Percentiles rank a stretch among this genome's conserved stretches.
Conservation (phyloP, 2,797 vertebrate species). For the Hyperoplus lanceolatus region DNA sequence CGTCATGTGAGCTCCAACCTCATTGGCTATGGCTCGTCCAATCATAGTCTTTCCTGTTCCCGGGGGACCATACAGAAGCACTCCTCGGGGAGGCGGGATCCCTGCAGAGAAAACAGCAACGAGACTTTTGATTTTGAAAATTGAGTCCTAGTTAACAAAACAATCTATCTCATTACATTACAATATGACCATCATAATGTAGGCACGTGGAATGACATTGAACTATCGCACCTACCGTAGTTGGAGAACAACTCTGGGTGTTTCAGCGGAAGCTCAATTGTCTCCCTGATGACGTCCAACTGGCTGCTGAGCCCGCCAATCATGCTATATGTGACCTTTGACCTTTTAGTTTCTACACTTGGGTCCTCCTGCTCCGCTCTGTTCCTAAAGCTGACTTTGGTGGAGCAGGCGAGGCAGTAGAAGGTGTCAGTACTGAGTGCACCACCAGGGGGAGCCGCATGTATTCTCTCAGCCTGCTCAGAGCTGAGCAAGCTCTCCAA, state of each 20-base stretch:
- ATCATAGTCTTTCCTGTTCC: slow-evolving; percentile 98
- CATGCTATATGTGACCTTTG: slow-evolving; percentile 91
- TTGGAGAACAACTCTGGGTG: slow-evolving; percentile 91
- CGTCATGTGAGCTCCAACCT: slow-evolving; percentile 91
- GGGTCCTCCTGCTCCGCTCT: slow-evolving; percentile 32
- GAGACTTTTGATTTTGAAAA: not conserved
- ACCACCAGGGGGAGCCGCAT: slow-evolving; percentile 67
- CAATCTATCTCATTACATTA: not conserved
- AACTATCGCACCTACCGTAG: slow-evolving; percentile 84
- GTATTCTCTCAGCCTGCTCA: slow-evolving; percentile 25
- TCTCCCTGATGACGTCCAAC: slow-evolving; percentile 91
- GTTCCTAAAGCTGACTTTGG: slow-evolving; percentile 83
- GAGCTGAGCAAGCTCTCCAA: slow-evolving; percentile 32
- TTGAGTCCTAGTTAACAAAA: not conserved
- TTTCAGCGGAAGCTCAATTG: slow-evolving; percentile 94
- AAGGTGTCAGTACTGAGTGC: slow-evolving; percentile 84
- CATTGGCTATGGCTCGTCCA: slow-evolving; percentile 93
- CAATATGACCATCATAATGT: not conserved
- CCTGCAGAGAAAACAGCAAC: slow-evolving; percentile 78
- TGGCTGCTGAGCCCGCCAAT: slow-evolving; percentile 93
- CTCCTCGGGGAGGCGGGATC: slow-evolving; percentile 92
- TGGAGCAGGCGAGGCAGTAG: slow-evolving; percentile 88
- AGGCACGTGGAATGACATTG: not conserved
- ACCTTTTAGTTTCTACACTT: slow-evolving; percentile 52
- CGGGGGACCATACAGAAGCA: slow-evolving; percentile 94